phyloP scores from a whole-genome alignment of 2,797 vertebrate genomes.

The Aotus griseimembra region DNA sequence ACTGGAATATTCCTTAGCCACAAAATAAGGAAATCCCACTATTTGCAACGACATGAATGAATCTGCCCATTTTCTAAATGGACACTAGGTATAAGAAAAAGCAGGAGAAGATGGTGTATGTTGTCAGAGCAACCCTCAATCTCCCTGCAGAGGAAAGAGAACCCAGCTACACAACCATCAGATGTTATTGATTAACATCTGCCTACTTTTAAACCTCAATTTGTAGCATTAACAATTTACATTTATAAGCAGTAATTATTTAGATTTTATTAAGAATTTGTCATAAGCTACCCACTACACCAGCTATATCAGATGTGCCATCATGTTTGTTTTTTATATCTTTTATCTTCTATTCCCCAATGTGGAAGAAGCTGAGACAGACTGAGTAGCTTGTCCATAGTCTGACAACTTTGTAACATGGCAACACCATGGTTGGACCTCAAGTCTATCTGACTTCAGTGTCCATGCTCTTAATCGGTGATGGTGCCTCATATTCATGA shows the following conservation, averaged over 20 bases:
- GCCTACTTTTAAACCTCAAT: background rate
- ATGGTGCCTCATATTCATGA: background rate
- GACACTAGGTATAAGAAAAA: background rate
- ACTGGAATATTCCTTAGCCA: no score
- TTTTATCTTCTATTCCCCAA: background rate
- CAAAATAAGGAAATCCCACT: background rate
- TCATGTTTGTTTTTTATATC: background rate
- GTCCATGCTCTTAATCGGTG: background rate
- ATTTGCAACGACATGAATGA: no score
- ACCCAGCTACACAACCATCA: background rate
- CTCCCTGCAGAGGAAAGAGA: background rate
- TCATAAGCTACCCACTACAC: background rate
- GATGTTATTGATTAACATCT: background rate
- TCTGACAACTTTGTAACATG: background rate
- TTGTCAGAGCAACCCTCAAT: background rate
- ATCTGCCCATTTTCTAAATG: background rate
- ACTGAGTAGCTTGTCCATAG: background rate
- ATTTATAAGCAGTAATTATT: background rate
- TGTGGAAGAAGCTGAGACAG: background rate
- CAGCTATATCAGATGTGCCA: background rate
- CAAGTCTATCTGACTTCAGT: background rate
- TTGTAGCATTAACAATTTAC: background rate
- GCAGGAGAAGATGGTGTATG: background rate
- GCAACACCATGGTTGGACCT: background rate
- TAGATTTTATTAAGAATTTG: background rate